Evolutionary conservation across 2,888 invertebrate genomes (phyloP), one percentile per base, ranked within the genome.

Genomic region (Tanypteryx hageni): DNA sequence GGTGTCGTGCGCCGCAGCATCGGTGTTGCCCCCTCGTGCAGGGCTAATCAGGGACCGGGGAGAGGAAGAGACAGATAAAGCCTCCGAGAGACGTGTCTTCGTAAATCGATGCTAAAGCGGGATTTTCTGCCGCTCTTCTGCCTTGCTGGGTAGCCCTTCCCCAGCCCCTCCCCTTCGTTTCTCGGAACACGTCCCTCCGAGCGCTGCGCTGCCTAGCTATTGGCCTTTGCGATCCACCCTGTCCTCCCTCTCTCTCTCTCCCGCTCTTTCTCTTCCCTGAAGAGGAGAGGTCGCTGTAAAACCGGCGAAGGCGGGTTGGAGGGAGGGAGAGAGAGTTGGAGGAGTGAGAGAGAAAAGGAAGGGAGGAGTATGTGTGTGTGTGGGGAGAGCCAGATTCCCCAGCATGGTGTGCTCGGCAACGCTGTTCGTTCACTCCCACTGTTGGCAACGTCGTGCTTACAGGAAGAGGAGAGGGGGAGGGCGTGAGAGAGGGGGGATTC

Each of bases 381-480:
- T n/a, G 83, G 14, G 83, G 83, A 83, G 44, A 76, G 76, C 76
- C 76, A 76, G 76, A 76, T 27, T 76, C 76, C 76, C 27, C 18
- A 76, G 76, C 76, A 76, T 27, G 44, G 22, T 76, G 76, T 22
- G 44, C 44, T 44, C 44, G 89, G 89, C 89, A 89, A 89, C 89
- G 89, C 89, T 64, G 89, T 31, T 44, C 64, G 31, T n/a, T 89
- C 89, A 61, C 89, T 89, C 89, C 61, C 89, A 89, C 89, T 89
- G 64, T 14, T 83, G 89, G 89, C 89, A 89, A 89, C 89, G 89
- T 64, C 89, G 89, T 68, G 64, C 89, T 44, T 64, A 68, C 89
- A 89, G 89, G 89, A 89, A 64, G 89, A n/a, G 82, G 31, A 31
- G 31, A 8, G 31, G 14, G 82, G 14, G 82, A 31, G 31, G 31